These are phyloP conservation scores for Listrodromus nycthemerus DNA, from an alignment of 2,888 invertebrate genomes.

Conservation along the genomic window DNA sequence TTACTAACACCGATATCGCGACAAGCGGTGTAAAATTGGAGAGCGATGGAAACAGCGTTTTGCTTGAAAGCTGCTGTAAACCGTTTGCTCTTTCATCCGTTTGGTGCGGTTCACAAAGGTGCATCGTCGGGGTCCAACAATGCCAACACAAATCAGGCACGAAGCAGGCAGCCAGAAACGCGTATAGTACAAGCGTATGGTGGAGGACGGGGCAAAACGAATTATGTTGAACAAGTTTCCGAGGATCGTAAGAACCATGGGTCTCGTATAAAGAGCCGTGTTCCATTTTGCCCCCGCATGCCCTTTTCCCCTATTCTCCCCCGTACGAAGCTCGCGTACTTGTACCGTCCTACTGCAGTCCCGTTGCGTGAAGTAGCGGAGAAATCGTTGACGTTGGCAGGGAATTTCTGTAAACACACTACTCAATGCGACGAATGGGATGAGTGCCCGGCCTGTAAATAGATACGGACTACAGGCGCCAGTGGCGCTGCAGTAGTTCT, in stretches of 20 bases:
- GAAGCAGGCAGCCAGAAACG: background rate
- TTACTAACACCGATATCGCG: background rate
- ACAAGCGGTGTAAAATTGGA: slow-evolving; percentile 22
- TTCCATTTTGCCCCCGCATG: background rate
- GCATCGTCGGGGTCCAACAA: background rate
- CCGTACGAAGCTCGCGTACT: background rate
- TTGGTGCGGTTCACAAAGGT: background rate
- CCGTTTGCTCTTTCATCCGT: background rate
- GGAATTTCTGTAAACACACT: slow-evolving; percentile 70
- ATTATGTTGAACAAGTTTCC: background rate
- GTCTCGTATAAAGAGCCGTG: background rate
- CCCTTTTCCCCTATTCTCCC: background rate
- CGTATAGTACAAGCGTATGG: background rate
- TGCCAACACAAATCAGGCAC: background rate
- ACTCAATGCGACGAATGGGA: slow-evolving; percentile 61
- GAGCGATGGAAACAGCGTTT: slow-evolving; percentile 16
- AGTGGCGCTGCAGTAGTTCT: slow-evolving; percentile 5
- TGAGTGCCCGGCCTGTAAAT: slow-evolving; percentile 62
- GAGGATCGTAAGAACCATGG: background rate
- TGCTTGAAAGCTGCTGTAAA: background rate
- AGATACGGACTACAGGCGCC: slow-evolving; percentile 48
- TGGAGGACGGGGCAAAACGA: background rate
- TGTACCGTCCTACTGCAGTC: background rate
- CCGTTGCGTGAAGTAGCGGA: slow-evolving; percentile 14
- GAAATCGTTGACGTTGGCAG: slow-evolving; percentile 32